Evolutionary conservation across 1,140 invertebrate species (phyloP), one percentile per base, ranked within the genome.

Genomic region (Agrilus planipennis): DNA sequence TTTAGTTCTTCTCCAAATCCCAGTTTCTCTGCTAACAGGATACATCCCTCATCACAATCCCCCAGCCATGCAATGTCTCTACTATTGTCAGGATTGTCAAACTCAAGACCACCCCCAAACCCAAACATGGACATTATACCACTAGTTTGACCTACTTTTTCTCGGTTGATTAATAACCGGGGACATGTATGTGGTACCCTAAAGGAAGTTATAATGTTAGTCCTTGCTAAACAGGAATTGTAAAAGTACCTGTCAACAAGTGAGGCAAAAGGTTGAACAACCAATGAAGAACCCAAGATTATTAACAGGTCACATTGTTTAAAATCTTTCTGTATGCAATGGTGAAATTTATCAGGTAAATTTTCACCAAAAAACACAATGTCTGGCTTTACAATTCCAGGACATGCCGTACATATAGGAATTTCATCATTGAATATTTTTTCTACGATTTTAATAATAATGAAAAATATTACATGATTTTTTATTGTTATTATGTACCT

Each of bases 241-340:
- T 15, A 34, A 41, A 28, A 64, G 67, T 62, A 88, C 82, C 69
- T 76, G 53, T 85, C 77, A 44, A 88, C 68, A 4, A 95, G 68
- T 11, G 86, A 88, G n/a, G 89, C 89, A 71, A 98, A 96, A 1
- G 93, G 93, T 45, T 94, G 87, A 1, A 98, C 92, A 49, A 82
- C 80, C 34, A 98, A 70, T 14, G 90, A 95, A 2, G 93, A 95
- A 6, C 93, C 93, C 77, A 97, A 84, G 4, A 97, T 84, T 39
- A 98, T 89, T 4, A 97, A 70, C 40, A 96, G 67, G 67, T 97
- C 92, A 63, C 90, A 94, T 41, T 83, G 66, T 23, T 68, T 60
- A 58, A 96, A 90, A 67, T 97, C 93, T 45, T 73, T 59, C 14
- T 68, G 62, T 2, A 76, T 64, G 34, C 72, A 69, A 11, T 58